These are phyloP conservation scores for Caenorhabditis wallacei DNA, from an alignment of 2,888 invertebrate genomes.

Conservation along the genomic window DNA sequence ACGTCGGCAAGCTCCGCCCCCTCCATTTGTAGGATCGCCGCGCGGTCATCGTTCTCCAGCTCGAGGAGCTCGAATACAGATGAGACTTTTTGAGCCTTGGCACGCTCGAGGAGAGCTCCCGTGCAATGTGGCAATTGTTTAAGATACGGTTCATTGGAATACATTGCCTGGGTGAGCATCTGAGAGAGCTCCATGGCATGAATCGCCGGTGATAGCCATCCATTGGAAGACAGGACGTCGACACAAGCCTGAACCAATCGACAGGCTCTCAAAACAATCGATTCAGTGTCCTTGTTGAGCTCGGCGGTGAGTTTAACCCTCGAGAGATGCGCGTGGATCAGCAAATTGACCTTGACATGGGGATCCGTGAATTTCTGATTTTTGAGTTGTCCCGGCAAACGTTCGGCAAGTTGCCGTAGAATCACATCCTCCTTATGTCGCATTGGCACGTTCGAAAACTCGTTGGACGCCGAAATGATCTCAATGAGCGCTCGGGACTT, in stretches of 20 bases:
- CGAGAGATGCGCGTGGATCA: conserved; percentile 96
- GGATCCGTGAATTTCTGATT: conserved; percentile 94
- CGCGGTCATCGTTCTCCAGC: conserved; percentile 89
- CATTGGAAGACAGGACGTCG: conserved; percentile 91
- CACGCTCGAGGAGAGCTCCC: conserved; percentile 91
- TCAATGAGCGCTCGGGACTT: conserved; percentile 97
- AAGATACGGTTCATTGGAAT: conserved; percentile 96
- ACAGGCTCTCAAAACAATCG: conserved; percentile 87
- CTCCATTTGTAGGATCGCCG: conserved; percentile 87
- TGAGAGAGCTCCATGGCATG: conserved; percentile 99
- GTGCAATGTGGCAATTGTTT: conserved; percentile 97
- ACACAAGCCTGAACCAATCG: conserved; percentile 90
- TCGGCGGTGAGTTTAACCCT: conserved; percentile 96
- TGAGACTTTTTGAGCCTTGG: conserved; percentile 92
- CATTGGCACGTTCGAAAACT: conserved; percentile 95
- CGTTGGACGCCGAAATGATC: conserved; percentile 97
- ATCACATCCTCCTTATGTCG: conserved; percentile 95
- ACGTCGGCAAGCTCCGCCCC: conserved; percentile 97
- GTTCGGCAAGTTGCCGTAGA: conserved; percentile 86
- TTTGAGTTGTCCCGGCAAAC: conserved; percentile 88
- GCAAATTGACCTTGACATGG: conserved; percentile 94
- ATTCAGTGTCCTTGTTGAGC: conserved; percentile 95
- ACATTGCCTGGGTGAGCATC: conserved; percentile 99
- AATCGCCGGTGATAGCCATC: conserved; percentile 98
- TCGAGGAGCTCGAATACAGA: conserved; percentile 97